These are phyloP conservation scores for Ceratina calcarata DNA, from an alignment of 1,140 invertebrate genomes.

Conservation along the genomic window DNA sequence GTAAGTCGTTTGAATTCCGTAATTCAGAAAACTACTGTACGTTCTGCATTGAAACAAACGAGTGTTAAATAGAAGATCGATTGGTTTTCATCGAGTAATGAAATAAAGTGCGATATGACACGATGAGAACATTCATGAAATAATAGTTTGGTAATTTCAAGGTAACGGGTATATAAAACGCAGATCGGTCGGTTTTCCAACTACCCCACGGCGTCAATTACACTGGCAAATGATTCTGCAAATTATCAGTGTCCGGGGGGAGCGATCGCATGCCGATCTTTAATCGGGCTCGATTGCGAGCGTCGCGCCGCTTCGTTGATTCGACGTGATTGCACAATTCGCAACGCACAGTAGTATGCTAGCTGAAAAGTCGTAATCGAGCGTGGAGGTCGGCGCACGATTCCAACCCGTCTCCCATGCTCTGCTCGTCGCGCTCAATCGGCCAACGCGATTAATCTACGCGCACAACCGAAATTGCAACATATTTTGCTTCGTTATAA, in stretches of 20 bases:
- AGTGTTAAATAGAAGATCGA: too few species aligned
- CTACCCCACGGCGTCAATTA: not conserved
- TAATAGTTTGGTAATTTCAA: too few species aligned
- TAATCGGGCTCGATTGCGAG: constrained; percentile 15
- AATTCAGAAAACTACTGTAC: too few species aligned
- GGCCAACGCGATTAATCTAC: constrained; percentile 37
- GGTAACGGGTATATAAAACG: too few species aligned
- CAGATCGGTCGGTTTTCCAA: not conserved
- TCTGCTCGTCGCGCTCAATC: constrained; percentile 34
- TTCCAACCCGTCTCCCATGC: constrained; percentile 18
- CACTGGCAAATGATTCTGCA: not conserved
- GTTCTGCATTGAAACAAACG: too few species aligned
- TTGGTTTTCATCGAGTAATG: too few species aligned
- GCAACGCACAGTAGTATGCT: not conserved
- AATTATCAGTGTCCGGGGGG: not conserved
- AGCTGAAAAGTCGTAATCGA: constrained; percentile 33
- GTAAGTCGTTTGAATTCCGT: too few species aligned
- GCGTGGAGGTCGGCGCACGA: constrained; percentile 16
- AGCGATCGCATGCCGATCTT: constrained; percentile 36
- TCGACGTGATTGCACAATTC: constrained; percentile 22
- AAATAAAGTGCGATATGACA: too few species aligned
- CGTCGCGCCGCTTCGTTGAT: constrained; percentile 7
- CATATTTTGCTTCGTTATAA: too few species aligned
- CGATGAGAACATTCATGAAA: too few species aligned
- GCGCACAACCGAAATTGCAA: not conserved